A percentile compares a stretch with the other conserved stretches of the same genome.
These are phyloP conservation scores for Geopemphigus sp. DNA, from an alignment of 1,140 invertebrate genomes.

Conservation along the genomic window DNA sequence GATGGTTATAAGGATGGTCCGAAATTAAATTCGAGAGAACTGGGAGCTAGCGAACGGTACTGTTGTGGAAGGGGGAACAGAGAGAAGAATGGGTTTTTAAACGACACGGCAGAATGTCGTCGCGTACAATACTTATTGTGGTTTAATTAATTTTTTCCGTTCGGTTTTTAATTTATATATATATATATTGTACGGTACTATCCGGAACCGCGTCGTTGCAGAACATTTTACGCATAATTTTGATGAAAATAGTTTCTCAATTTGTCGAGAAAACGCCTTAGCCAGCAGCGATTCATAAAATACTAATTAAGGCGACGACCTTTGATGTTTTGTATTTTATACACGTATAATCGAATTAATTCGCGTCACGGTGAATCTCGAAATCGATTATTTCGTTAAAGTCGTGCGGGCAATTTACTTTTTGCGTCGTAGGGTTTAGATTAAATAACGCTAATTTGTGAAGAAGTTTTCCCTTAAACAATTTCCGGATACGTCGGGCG, in stretches of 20 bases:
- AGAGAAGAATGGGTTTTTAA: slow-evolving; percentile 4
- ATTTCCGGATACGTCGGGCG: no score
- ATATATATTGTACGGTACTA: neutral
- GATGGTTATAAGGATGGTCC: neutral
- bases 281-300: neutral
- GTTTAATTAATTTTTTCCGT: neutral
- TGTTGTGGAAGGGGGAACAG: neutral
- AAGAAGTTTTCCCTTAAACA: no score
- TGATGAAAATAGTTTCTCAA: no score
- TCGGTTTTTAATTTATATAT: neutral
- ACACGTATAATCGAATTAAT: neutral
- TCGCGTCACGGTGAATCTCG: no score
- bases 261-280: neutral
- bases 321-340: neutral
- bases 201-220: neutral
- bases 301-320: neutral
- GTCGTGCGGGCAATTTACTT: no score
- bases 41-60: neutral
- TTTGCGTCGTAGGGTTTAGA: no score
- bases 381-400: no score
- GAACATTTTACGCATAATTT: no score
- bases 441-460: no score
- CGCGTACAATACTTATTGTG: neutral
- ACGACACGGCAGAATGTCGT: neutral
- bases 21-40: neutral